Evolutionary conservation across 2,888 invertebrate genomes (phyloP), one percentile per base, ranked within the genome.

Genomic region (Dione vanillae): DNA sequence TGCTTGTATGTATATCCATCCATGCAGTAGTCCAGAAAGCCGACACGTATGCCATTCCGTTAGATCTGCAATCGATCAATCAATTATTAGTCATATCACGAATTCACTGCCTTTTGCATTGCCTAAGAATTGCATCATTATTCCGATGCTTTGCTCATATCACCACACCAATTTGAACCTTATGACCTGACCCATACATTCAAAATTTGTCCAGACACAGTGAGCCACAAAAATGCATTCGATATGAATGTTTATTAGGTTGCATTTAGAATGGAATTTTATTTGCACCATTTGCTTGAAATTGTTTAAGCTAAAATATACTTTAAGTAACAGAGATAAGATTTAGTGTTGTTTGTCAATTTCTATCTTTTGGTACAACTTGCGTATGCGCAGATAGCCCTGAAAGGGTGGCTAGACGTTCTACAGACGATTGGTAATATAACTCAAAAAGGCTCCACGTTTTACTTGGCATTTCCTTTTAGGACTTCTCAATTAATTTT

Each of bases 401-500:
- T 80, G 76, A 76, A 80, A 78, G 83, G 80, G 78, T 77, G 86
- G 81, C 88, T 89, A 90, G 91, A 91, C 89, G 81, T 78, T 79
- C 80, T 79, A 81, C 87, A 91, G 90, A 90, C 90, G 77, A 69
- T 62, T 45, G 67, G 37, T 59, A 59, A 67, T 59, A 45, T 59
- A 52, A 65, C 62, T 54, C n/a, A 41, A 61, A 47, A 56, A 40
- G 47, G 58, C 56, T 58, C 65, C 19, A 27, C 45, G 47, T 69
- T 59, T 54, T 61, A 61, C 51, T 10, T 35, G 61, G 11, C 61
- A 41, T 61, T 43, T 43, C 61, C 43, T 61, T 59, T 61, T 52
- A 16, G 12, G 61, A 35, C 35, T 41, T 41, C 10, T 10, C 11
- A 9, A 16, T 35, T 16, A 10, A 11, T 27, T 11, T 27, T 61